Evolutionary conservation across 2,797 vertebrate species (phyloP).

Genomic region (Limnodromus scolopaceus): DNA sequence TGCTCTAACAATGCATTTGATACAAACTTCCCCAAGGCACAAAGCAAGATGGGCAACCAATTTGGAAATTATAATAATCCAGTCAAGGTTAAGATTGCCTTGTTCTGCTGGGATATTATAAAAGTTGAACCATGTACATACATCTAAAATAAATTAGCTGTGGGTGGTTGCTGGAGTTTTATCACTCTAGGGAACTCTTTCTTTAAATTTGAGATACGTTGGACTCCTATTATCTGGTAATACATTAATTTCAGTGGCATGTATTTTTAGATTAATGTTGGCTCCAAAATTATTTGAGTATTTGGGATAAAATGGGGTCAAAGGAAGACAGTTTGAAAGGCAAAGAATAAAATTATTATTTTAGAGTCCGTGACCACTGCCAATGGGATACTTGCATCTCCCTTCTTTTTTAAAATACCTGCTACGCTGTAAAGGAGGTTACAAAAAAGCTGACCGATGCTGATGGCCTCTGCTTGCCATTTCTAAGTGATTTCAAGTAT

Average conservation of each 20-base stretch:
- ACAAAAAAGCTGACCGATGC: not conserved
- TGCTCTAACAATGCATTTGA: constrained; percentile 24
- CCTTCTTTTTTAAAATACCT: not conserved
- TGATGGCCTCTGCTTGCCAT: not conserved
- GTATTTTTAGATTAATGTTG: constrained; percentile 22
- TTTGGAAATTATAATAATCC: constrained; percentile 57
- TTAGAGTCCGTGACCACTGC: not conserved
- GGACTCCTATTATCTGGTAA: constrained; percentile 29
- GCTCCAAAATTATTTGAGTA: constrained; percentile 21
- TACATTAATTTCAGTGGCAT: constrained; percentile 33
- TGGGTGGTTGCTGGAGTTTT: constrained; percentile 33
- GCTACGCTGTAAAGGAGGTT: not conserved
- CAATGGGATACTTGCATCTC: not conserved
- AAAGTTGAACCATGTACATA: constrained; percentile 38
- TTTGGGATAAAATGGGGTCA: constrained; percentile 20
- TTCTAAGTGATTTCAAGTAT: not conserved
- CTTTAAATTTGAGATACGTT: constrained; percentile 28
- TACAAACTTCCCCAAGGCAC: constrained; percentile 11
- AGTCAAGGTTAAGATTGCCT: constrained; percentile 47
- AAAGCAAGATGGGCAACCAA: constrained; percentile 31
- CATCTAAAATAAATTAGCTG: constrained; percentile 60
- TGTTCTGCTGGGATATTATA: constrained; percentile 50
- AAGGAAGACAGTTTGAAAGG: constrained; percentile 32
- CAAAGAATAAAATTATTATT: constrained; percentile 18
- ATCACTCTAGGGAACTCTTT: not conserved